Evolutionary conservation across 2,113 vertebrate genomes (phyloP), one percentile per base, ranked within the genome.

Genomic region (Vulpes ferrilata): DNA sequence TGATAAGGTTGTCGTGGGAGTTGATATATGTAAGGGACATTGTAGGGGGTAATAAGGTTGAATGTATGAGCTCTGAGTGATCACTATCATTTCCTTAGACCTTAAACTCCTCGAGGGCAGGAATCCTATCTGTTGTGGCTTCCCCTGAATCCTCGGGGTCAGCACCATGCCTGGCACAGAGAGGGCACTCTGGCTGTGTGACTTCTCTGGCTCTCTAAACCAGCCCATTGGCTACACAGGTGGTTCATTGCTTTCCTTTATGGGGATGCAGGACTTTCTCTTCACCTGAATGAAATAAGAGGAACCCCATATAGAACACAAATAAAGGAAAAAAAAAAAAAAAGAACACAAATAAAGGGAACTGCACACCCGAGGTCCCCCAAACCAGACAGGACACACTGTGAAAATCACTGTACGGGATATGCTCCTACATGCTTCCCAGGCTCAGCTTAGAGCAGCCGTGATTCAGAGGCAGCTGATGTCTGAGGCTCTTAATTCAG

Each of bases 381-480:
- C 65, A n/a, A 17, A 96, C 89, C 43, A 73, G 22, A 11, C 51
- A 3, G 60, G 53, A 92, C 69, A 55, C 15, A 3, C 43, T 30
- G 7, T 38, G 51, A 96, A 93, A 90, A 59, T 94, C 51, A 7
- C 59, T 22, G 0, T 84, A 88, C 5, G 1, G 38, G 80, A 93
- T 35, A 20, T 35, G 94, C 87, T 92, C 69, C 65, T 78, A 1
- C 27, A 0, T 69, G 74, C 64, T 85, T 48, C 67, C 82, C 53
- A 0, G 22, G 90, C 95, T 95, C 11, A 7, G 88, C 94, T 92
- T 6, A 0, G 23, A 74, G 81, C 32, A 81, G 87, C 92, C 0
- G 3, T 98, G 98, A 98, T 97, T 98, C 98, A 98, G 95, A 98
- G 94, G 95, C 98, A 96, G 97, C 97, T 98, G 98, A 98, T 0